These are phyloP conservation scores for human (Homo sapiens) DNA, from an alignment of 2,113 vertebrate species.

Conservation along the genomic window DNA sequence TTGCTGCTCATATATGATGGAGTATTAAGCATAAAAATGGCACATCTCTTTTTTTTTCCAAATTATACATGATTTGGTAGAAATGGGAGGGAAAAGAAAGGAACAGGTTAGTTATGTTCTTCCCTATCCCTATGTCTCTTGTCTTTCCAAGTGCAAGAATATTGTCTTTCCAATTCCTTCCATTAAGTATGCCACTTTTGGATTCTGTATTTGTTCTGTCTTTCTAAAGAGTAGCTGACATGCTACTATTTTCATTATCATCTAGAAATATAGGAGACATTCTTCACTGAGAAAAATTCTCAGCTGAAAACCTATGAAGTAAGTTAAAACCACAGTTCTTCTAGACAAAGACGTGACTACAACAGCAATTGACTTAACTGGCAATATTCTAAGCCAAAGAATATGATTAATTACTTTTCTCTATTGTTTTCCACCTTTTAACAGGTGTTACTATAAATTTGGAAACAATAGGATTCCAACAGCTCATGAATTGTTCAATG, in stretches of 20 bases:
- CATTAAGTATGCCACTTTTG: neutral
- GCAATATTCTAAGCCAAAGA: conserved; percentile 31
- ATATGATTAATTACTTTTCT: neutral
- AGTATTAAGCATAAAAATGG: neutral
- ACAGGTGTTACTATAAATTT: conserved; percentile 66
- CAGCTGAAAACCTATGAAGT: conserved; percentile 35
- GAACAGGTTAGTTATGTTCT: neutral
- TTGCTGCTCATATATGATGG: neutral
- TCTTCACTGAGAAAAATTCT: conserved; percentile 56
- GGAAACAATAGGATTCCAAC: neutral
- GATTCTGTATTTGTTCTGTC: neutral
- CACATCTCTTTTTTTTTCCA: neutral
- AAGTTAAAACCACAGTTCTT: conserved; percentile 50
- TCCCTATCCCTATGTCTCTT: neutral
- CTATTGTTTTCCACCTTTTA: conserved; percentile 12
- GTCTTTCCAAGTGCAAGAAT: neutral
- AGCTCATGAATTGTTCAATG: conserved; percentile 28
- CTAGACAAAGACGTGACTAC: neutral
- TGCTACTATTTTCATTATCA: neutral
- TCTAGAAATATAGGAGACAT: neutral
- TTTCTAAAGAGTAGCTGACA: neutral
- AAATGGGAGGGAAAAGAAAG: neutral
- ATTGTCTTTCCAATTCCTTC: neutral
- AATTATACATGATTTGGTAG: neutral
- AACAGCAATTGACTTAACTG: neutral